Evolutionary conservation across 2,888 invertebrate genomes (phyloP).

Genomic region (Lasioglossum calceatum): DNA sequence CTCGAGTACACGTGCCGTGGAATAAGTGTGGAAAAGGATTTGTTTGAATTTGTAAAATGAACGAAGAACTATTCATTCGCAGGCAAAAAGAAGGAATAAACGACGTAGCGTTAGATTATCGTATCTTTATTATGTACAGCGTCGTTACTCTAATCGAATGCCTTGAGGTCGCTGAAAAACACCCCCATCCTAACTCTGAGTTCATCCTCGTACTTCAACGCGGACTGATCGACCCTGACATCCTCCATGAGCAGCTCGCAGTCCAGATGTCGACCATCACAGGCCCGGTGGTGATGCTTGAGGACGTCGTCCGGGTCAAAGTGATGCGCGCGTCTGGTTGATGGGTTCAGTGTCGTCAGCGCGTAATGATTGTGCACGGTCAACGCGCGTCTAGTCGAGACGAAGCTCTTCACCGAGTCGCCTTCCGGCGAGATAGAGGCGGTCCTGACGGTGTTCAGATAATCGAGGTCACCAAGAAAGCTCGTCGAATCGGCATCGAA

Average conservation of each 20-base stretch:
- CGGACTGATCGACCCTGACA: constrained; percentile 75
- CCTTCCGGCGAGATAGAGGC: constrained; percentile 87
- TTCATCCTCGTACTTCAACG: constrained; percentile 75
- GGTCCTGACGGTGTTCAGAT: constrained; percentile 86
- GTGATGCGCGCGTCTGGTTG: constrained; percentile 86
- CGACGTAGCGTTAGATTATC: neutral
- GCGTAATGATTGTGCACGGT: constrained; percentile 92
- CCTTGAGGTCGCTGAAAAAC: constrained; percentile 67
- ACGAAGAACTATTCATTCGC: too few relatives aligned
- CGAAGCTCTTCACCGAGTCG: constrained; percentile 90
- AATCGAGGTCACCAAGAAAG: constrained; percentile 72
- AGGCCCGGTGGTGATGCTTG: constrained; percentile 88
- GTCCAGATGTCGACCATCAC: constrained; percentile 78
- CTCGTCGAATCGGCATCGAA: constrained; percentile 13
- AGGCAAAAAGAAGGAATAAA: neutral
- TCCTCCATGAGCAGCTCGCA: constrained; percentile 79
- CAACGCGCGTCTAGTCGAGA: constrained; percentile 87
- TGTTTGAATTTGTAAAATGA: too few relatives aligned
- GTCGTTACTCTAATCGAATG: constrained; percentile 48
- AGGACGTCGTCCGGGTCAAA: constrained; percentile 87
- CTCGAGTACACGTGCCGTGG: too few relatives aligned
- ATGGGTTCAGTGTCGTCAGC: constrained; percentile 86
- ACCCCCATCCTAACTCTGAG: constrained; percentile 74
- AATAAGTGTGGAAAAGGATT: too few relatives aligned
- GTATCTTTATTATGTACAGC: constrained; percentile 60